Conservation (phyloP, 2,888 invertebrate genomes). For the Xanthostigma xanthostigma region DNA sequence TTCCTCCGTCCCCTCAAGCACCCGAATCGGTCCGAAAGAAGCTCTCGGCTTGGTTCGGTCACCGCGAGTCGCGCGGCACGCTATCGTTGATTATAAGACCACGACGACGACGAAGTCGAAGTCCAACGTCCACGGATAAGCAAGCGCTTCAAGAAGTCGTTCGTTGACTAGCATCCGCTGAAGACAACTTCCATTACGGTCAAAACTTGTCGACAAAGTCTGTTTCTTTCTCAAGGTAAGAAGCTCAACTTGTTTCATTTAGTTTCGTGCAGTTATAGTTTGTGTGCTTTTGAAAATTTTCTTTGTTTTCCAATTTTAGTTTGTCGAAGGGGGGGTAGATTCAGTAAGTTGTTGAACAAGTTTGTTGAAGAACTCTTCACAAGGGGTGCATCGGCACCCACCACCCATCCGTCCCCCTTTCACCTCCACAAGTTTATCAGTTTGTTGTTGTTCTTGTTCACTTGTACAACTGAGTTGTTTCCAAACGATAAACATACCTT, state of each 20-base stretch:
- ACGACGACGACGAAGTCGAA: conserved; percentile 17
- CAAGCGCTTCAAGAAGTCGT: conserved; percentile 9
- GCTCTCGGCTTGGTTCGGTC: conserved; percentile 11
- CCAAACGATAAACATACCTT: no score
- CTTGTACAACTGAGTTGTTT: no score
- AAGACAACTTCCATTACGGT: conserved; percentile 12
- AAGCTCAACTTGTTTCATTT: conserved; percentile 4
- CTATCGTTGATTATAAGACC: conserved; percentile 16
- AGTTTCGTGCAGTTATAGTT: background rate
- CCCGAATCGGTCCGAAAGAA: conserved; percentile 5
- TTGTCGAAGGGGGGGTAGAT: no score
- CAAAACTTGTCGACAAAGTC: conserved; percentile 7
- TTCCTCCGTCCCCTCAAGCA: conserved; percentile 7
- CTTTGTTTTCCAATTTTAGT: no score
- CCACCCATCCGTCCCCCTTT: conserved; percentile 7
- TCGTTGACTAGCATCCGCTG: conserved; percentile 13
- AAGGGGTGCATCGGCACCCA: background rate
- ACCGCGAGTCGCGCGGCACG: conserved; percentile 10
- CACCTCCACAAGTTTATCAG: conserved; percentile 12
- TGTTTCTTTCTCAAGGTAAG: conserved; percentile 19
- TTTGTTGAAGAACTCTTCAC: no score
- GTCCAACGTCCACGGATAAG: conserved; percentile 18
- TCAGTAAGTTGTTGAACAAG: no score
- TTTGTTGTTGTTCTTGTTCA: background rate
- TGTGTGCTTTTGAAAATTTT: background rate